phyloP scores from a whole-genome alignment of 30 jellyfish, hydroid and myxozoan genomes.

The Pelagia noctiluca region DNA sequence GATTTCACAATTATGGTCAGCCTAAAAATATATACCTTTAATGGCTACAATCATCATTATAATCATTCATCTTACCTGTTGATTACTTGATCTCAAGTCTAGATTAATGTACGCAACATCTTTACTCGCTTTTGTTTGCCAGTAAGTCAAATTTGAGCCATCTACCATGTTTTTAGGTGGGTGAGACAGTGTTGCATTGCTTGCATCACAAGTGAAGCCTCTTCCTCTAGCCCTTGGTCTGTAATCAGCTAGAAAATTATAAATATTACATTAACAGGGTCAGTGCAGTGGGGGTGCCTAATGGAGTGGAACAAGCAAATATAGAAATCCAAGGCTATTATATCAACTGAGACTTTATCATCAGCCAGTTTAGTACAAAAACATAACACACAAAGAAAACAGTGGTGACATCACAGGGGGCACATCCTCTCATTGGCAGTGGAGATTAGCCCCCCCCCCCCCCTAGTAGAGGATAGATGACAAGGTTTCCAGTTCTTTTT shows the following conservation, averaged over 20 bases:
- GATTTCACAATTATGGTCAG: background rate
- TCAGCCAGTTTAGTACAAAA: no score
- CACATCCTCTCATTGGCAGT: no score
- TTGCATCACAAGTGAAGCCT: slow-evolving; percentile 72
- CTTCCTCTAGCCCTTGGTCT: slow-evolving; percentile 61
- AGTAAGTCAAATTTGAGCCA: slow-evolving; percentile 45
- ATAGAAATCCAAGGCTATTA: background rate
- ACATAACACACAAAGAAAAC: no score
- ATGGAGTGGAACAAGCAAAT: background rate
- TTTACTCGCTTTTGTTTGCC: slow-evolving; percentile 79
- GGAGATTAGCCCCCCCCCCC: no score
- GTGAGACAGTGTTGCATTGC: slow-evolving; percentile 34
- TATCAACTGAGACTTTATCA: no score
- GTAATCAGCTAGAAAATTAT: background rate
- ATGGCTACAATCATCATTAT: no score
- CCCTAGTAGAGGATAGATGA: no score
- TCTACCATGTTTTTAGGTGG: slow-evolving; percentile 72
- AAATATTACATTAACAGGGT: background rate
- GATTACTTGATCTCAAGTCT: slow-evolving; percentile 63
- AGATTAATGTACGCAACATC: slow-evolving; percentile 62
- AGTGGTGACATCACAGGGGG: no score
- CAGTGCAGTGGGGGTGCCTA: background rate
- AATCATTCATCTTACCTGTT: slow-evolving; percentile 56
- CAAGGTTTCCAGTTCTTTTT: no score
- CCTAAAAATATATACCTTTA: background rate